These are phyloP conservation scores for Styela clava DNA, from an alignment of 23 tunicate genomes.

Conservation along the genomic window DNA sequence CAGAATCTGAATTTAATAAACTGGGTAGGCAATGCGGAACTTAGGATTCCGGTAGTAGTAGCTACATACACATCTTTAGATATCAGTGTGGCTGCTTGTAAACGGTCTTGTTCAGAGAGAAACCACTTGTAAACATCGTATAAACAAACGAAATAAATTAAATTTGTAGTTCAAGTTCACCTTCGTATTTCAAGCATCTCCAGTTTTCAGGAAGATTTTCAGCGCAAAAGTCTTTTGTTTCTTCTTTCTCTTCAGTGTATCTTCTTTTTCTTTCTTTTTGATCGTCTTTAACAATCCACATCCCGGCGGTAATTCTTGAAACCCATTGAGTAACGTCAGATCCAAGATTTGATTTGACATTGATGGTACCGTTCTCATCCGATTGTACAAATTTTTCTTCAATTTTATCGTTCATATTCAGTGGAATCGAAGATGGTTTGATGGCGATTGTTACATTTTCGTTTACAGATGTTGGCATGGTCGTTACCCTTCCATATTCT, in stretches of 20 bases:
- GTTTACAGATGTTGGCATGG: neutral
- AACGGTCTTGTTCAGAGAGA: no score
- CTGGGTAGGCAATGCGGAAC: no score
- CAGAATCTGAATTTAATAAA: no score
- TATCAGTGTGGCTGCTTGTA: no score
- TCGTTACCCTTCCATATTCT: neutral
- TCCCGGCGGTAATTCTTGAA: neutral
- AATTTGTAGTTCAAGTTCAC: neutral
- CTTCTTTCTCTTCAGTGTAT: neutral
- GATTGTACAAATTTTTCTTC: neutral
- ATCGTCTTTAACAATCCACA: slow-evolving; percentile 10
- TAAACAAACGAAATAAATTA: no score
- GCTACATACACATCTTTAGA: no score
- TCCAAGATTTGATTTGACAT: slow-evolving; percentile 1
- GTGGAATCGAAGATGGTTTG: neutral
- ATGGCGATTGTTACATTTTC: neutral
- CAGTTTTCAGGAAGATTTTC: neutral
- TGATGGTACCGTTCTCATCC: neutral
- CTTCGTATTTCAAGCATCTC: neutral
- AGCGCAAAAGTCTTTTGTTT: neutral
- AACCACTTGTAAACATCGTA: no score
- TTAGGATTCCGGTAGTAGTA: no score
- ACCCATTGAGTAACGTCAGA: neutral
- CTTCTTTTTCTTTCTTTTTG: neutral
- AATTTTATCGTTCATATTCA: neutral